A percentile compares a stretch with the other conserved stretches of the same genome.
Evolutionary conservation across 2,888 invertebrate species (phyloP).

Genomic region (Chrysotoxum bicinctum): DNA sequence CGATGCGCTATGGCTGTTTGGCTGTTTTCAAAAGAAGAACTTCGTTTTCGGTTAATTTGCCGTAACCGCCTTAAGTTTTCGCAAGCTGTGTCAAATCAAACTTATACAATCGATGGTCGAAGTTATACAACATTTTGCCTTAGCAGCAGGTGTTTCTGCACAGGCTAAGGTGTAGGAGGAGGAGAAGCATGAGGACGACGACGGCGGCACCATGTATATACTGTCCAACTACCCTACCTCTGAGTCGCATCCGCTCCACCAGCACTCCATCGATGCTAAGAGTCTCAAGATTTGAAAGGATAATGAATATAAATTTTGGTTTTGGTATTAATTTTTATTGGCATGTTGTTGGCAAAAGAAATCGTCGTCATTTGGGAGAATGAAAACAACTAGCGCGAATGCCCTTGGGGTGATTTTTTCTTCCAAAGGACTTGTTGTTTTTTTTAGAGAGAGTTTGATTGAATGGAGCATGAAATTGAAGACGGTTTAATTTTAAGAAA

Average conservation of each 20-base stretch:
- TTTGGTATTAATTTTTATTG: slow-evolving; percentile 67
- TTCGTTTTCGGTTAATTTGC: slow-evolving; percentile 59
- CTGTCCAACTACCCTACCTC: background rate
- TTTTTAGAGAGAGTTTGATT: slow-evolving; percentile 20
- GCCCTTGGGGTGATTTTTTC: slow-evolving; percentile 15
- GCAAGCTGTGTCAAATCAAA: slow-evolving; percentile 71
- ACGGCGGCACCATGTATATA: background rate
- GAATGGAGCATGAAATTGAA: slow-evolving; percentile 52
- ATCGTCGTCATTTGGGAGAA: slow-evolving; percentile 1
- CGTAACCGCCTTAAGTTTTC: slow-evolving; percentile 67
- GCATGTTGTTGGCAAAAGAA: slow-evolving; percentile 51
- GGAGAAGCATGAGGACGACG: background rate
- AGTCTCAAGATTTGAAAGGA: slow-evolving; percentile 55
- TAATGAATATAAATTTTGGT: slow-evolving; percentile 70
- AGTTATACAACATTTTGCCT: slow-evolving; percentile 20
- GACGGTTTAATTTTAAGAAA: slow-evolving; percentile 27
- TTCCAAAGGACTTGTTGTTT: background rate
- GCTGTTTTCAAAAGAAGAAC: background rate
- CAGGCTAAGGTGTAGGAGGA: background rate
- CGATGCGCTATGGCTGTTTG: background rate
- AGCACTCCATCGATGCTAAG: background rate
- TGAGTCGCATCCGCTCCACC: background rate
- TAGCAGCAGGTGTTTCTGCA: slow-evolving; percentile 52
- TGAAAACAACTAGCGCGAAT: background rate
- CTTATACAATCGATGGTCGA: slow-evolving; percentile 53